Evolutionary conservation across 2,888 invertebrate species (phyloP), one percentile per base, ranked within the genome.

Genomic region (Lepidonotus clava): DNA sequence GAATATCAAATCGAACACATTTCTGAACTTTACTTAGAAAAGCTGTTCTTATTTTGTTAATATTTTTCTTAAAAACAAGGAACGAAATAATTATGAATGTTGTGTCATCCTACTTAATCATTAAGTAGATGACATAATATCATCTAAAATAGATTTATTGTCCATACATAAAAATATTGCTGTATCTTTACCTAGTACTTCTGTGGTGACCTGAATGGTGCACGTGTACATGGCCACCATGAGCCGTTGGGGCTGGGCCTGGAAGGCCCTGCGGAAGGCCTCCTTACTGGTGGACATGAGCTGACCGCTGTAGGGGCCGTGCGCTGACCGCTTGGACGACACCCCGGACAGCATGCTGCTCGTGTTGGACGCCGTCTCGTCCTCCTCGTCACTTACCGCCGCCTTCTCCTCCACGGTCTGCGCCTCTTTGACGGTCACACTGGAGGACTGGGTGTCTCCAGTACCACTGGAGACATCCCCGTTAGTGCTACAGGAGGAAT

Each of bases 191-290:
- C 98, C 98, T 92, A 98, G 95, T 89, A 97, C 97, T 95, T 98
- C 97, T 51, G 97, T 96, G 91, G 97, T 97, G 38, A 97, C 97
- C 88, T 97, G 96, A 88, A 98, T 97, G 91, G 96, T 96, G 93
- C 96, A 96, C 77, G 95, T 95, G 93, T 98, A 99, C 97, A 99
- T 98, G 4, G 99, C 99, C 0, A 97, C 97, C 95, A 99, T 97
- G 38, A 99, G 95, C 80, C 99, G 96, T 92, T 98, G 98, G 0
- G 97, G 97, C 92, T 97, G 98, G 83, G 96, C 96, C 93, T 97
- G 97, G 93, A 99, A 97, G 0, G 98, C 97, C 93, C 96, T 96
- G 51, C 97, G 95, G 93, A 98, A 98, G 0, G 96, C 97, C 89
- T 98, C 98, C 93, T 97, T 98, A 51, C 97, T 96, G 6, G 97